These are phyloP conservation scores for Ailurus styani DNA, from an alignment of 2,113 vertebrate species.

Conservation along the genomic window DNA sequence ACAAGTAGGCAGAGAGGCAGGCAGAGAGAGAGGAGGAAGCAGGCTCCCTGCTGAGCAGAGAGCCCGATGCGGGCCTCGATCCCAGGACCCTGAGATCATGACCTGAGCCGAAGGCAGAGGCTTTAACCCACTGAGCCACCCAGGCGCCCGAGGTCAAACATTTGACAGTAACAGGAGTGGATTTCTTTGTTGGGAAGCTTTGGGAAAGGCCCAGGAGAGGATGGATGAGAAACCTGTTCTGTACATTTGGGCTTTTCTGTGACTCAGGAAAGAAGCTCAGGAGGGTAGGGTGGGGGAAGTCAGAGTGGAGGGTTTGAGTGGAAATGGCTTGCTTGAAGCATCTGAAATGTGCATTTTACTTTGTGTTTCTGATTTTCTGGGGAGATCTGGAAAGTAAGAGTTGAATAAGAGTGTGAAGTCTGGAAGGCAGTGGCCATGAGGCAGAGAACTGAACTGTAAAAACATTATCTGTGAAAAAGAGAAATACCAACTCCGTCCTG, in stretches of 20 bases:
- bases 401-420: neutral
- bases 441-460: neutral
- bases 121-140: no score
- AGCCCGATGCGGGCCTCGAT: no score
- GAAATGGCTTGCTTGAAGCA: neutral
- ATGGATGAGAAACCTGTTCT: neutral
- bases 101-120: no score
- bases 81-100: no score
- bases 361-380: neutral
- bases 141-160: neutral
- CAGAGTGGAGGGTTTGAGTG: neutral
- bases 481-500: neutral
- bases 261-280: neutral
- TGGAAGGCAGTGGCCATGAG: neutral
- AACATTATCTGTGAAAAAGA: neutral
- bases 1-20: no score
- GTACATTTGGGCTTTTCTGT: neutral
- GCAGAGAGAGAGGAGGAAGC: no score
- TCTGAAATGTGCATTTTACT: neutral
- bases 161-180: neutral
- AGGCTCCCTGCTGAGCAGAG: no score
- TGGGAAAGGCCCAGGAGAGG: neutral
- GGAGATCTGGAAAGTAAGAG: neutral
- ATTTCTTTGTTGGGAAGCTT: neutral
- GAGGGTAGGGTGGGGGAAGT: neutral